These are phyloP conservation scores for Drosophila parthenogenetica DNA, from an alignment of 2,888 invertebrate species.

Conservation along the genomic window DNA sequence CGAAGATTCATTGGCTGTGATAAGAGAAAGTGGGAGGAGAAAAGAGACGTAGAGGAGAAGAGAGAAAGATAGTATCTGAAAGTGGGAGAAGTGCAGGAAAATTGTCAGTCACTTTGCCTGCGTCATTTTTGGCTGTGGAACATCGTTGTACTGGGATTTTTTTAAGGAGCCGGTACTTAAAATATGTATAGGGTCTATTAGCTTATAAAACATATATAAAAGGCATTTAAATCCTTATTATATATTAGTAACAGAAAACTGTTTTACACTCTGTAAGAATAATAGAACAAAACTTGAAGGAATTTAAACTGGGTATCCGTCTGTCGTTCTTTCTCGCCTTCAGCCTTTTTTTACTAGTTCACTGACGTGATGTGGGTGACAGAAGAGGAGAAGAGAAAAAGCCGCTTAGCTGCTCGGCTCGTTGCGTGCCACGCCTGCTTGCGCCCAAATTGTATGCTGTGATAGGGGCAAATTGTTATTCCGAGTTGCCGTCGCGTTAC, in stretches of 20 bases:
- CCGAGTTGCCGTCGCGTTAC: slow-evolving; percentile 68
- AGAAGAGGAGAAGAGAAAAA: slow-evolving; percentile 12
- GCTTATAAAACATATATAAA: too few relatives aligned
- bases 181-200: not conserved
- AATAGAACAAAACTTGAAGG: too few relatives aligned
- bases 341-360: too few relatives aligned
- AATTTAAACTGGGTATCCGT: too few relatives aligned
- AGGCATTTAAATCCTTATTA: too few relatives aligned
- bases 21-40: slow-evolving; percentile 41
- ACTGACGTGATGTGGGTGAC: not conserved
- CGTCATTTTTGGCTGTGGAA: slow-evolving; percentile 40
- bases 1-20: slow-evolving; percentile 69
- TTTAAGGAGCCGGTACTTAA: not conserved
- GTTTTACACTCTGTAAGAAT: too few relatives aligned
- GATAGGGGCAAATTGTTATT: slow-evolving; percentile 57
- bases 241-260: too few relatives aligned
- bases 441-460: slow-evolving; percentile 30
- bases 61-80: not conserved
- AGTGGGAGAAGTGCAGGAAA: slow-evolving; percentile 7
- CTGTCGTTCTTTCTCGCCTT: too few relatives aligned
- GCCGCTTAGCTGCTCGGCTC: slow-evolving; percentile 58
- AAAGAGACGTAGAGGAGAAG: not conserved
- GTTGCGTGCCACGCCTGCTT: slow-evolving; percentile 66
- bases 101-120: slow-evolving; percentile 27
- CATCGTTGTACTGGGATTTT: slow-evolving; percentile 14